phyloP scores from a whole-genome alignment of 2,113 vertebrate genomes.

The Periophthalmus modestus region DNA sequence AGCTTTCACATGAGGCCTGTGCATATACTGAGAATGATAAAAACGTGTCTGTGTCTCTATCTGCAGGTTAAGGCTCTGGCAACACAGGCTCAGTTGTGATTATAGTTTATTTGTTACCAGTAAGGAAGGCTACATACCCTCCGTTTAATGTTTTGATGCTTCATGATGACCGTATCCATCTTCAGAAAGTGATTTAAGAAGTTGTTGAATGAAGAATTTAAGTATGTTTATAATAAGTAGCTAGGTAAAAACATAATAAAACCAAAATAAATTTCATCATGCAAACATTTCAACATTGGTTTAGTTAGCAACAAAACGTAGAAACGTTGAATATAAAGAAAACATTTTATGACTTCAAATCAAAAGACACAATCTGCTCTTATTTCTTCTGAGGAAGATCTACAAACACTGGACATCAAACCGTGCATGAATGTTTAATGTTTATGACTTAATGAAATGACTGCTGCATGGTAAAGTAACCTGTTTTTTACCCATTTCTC shows the following conservation, averaged over 20 bases:
- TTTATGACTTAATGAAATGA: slow-evolving; percentile 65
- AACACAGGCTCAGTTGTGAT: too few species aligned
- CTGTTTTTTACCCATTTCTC: slow-evolving; percentile 81
- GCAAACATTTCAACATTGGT: background rate
- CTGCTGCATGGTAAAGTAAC: slow-evolving; percentile 67
- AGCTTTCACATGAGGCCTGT: too few species aligned
- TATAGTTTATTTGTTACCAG: too few species aligned
- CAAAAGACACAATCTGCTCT: background rate
- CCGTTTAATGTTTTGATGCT: background rate
- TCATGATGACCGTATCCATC: background rate
- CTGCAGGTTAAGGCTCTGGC: too few species aligned
- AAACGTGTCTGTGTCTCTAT: too few species aligned
- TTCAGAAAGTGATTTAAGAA: background rate
- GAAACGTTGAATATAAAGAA: background rate
- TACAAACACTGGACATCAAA: slow-evolving; percentile 6
- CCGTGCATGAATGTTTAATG: slow-evolving; percentile 50
- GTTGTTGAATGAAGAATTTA: background rate
- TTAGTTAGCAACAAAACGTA: background rate
- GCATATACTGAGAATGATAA: too few species aligned
- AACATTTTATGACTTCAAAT: background rate
- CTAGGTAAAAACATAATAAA: background rate
- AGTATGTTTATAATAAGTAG: background rate
- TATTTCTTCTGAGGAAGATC: slow-evolving; percentile 36
- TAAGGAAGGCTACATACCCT: too few species aligned
- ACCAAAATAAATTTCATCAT: background rate